Base-by-base conservation (phyloP, 2,888 invertebrate genomes). In the Ceramica pisi region DNA sequence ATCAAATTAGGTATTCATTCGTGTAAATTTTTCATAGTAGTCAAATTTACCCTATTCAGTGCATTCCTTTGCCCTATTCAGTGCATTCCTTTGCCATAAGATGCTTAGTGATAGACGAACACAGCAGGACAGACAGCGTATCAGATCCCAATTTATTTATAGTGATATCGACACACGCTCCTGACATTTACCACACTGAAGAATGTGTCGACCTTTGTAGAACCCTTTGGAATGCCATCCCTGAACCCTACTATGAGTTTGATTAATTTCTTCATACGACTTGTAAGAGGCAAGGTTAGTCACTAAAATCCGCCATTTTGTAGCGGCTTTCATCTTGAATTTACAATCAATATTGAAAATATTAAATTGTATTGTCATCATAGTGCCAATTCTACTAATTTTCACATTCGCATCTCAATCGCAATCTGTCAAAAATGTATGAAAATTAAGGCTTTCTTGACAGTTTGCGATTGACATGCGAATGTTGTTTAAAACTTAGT, bases 181-280 rank as follows among this genome's bases (percentile, higher is more conserved):
- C 75, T 86, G 86, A 81, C 84, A 86, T 86, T 86, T 86, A 78
- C 77, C 62, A 44, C 60, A 31, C 21, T 67, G 69, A 84, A 84
- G 83, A 84, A 77, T 75, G 71, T 70, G 70, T 50, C 74, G 81
- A 86, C 82, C 86, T 86, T 85, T 84, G 41, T 21, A 67, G 71
- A 70, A 76, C 76, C 83, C 83, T 81, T 79, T 75, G 71, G 70
- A 72, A 80, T 85, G 79, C 46, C 80, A 73, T 70, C 68, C 69
- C 41, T 56, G 53, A 60, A 66, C 73, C 65, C 23, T 73, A 70
- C 67, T 50, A 70, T 44, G 56, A 55, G 53, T 44, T 56, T 57
- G 23, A 71, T 56, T 14, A 46, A 60, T 75, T 56, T 56, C 21
- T 35, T 63, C 23, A 48, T 31, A 21, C 4, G 41, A 41, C 8